Base-by-base conservation (phyloP, 2,113 vertebrate species). In the Pseudorectes ferrugineus region DNA sequence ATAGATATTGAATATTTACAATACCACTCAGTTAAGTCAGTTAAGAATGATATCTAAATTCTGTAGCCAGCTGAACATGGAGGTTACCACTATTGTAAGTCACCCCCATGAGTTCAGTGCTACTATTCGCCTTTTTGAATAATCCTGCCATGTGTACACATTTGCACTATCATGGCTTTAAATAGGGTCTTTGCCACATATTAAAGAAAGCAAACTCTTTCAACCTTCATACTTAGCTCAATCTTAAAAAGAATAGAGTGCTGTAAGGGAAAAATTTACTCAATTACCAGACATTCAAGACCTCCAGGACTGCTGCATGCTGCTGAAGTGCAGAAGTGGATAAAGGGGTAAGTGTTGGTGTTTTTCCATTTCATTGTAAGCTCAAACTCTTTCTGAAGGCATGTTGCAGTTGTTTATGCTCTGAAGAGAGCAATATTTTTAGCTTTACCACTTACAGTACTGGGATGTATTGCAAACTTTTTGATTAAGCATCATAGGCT, bases 381-480 rank as follows among this genome's bases (percentile, higher is more conserved):
- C 66, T 59, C 36, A 89, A 91, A 92, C 68, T 92, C 85, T 26
- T 89, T 89, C 52, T 93, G 79, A 94, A 92, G 89, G 86, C 84
- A 70, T 93, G 74, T 91, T 95, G 88, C 90, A 93, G 86, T 96
- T 96, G 96, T 96, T 97, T 96, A 92, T 96, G 92, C 81, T 94
- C 88, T 89, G 83, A 93, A 93, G 89, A 93, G 63, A 92, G 81
- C 89, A 96, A 94, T 97, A 97, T 97, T 97, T 97, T 97, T 97
- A 96, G 96, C 90, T 93, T 97, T 89, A 75, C 78, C 92, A 90
- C 95, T 97, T 96, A 94, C 52, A 95, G 88, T 92, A 94, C 89
- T 84, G 94, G 91, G 84, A 95, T 92, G 90, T 95, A 96, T 95
- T 96, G 96, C 94, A 97, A 97, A 97, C 94, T 97, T 97, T 97